Percentiles rank a stretch among this genome's conserved stretches.
Evolutionary conservation across 2,888 invertebrate species (phyloP).

Genomic region (Tuta absoluta): DNA sequence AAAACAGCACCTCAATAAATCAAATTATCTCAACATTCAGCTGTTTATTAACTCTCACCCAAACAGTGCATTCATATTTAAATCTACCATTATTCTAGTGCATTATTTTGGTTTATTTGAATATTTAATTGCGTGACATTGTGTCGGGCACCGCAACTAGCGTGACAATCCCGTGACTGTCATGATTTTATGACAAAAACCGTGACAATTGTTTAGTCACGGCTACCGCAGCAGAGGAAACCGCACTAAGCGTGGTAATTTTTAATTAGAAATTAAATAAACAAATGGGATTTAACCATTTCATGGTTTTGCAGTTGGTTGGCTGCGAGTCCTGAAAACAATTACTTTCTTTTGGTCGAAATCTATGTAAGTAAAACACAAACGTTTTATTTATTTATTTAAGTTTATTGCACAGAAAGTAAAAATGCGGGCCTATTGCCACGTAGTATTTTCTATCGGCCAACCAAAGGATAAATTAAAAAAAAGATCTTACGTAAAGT

Average conservation of each 20-base stretch:
- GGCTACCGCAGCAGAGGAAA: constrained; percentile 12
- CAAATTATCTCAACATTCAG: constrained; percentile 40
- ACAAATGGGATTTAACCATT: background rate
- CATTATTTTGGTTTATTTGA: constrained; percentile 46
- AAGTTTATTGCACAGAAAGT: too few species aligned
- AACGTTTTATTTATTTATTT: too few species aligned
- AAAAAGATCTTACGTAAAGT: too few species aligned
- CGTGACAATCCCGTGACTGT: constrained; percentile 29
- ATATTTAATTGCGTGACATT: constrained; percentile 68
- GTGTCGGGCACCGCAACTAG: constrained; percentile 43
- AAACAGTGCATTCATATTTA: constrained; percentile 37
- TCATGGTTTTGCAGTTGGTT: background rate
- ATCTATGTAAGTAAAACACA: too few species aligned
- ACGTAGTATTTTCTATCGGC: too few species aligned
- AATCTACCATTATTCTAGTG: constrained; percentile 20
- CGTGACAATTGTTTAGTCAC: constrained; percentile 25
- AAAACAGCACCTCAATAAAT: background rate
- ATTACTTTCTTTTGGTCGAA: too few species aligned
- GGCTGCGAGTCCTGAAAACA: background rate
- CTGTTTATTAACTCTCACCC: constrained; percentile 39
- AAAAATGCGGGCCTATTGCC: too few species aligned
- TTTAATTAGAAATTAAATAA: constrained; percentile 3
- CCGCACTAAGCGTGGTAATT: background rate
- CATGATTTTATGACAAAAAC: constrained; percentile 1
- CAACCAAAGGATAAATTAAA: too few species aligned